Evolutionary conservation across 1,140 invertebrate species (phyloP), one percentile per base, ranked within the genome.

Genomic region (Bombus affinis): DNA sequence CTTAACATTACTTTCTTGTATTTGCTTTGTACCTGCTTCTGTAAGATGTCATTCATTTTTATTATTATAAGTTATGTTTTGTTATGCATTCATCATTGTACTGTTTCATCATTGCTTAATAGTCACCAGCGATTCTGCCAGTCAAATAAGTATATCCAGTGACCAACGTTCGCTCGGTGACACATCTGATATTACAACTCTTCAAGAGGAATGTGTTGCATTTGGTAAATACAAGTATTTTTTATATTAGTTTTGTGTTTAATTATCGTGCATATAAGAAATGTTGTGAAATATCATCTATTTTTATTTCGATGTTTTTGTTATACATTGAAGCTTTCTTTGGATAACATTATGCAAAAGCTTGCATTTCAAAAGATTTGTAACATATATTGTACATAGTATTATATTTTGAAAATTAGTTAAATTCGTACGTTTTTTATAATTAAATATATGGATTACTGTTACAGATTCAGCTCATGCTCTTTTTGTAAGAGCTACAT

Each of bases 401-500:
- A 12, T 47, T 35, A 44, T 35, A 39, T 35, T 25, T 86, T 39
- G 35, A 39, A 72, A 74, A 77, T 37, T 65, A 65, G 3, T 86
- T 15, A 2, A 74, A 44, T 75, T 35, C 68, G 81, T 81, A 83
- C 81, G 62, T 15, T 53, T 74, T 44, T 68, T 32, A 62, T 32
- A 28, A 44, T 47, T 86, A 74, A 84, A 42, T 71, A 66, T 74
- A 12, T 32, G 28, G 10, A 44, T 73, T 84, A 73, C n/a, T 94
- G 80, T 95, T 95, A 44, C 93, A 98, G 97, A 98, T 95, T 97
- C 97, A 90, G 98, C 98, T 8, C 97, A 98, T 92, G 98, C 98
- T 25, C 93, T 99, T 81, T 99, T 99, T 93, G 98, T 99, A 1
- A 96, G 98, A 84, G 98, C 98, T 4, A 98, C 98, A 1, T 98